phyloP scores from a whole-genome alignment of 2,888 invertebrate genomes.

The Steinernema carpocapsae region DNA sequence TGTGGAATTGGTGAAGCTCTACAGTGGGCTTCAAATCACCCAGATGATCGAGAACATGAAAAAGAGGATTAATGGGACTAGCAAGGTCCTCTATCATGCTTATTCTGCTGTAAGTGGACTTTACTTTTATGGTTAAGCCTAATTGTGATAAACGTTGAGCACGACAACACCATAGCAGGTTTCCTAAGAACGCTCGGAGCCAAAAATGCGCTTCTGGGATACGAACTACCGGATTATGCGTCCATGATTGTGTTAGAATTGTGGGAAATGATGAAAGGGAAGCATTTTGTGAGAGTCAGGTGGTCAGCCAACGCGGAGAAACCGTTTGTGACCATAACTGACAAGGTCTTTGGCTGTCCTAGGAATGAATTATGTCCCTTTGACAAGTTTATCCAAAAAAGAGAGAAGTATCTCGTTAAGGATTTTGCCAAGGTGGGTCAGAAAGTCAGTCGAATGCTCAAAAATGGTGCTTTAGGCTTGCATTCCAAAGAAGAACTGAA shows the following conservation, averaged over 20 bases:
- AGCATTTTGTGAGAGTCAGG: background rate
- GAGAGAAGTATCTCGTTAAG: background rate
- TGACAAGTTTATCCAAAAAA: background rate
- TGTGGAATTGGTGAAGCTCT: constrained; percentile 2
- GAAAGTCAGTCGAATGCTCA: too few species aligned
- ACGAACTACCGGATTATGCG: constrained; percentile 39
- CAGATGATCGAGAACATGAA: constrained; percentile 1
- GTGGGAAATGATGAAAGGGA: constrained; percentile 35
- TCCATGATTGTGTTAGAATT: constrained; percentile 38
- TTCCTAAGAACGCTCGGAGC: constrained; percentile 38
- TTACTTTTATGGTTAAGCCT: too few species aligned
- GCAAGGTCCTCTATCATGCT: background rate
- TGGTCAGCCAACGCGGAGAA: background rate
- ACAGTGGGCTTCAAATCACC: constrained; percentile 3
- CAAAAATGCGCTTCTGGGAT: constrained; percentile 34
- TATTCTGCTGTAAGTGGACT: constrained; percentile 21
- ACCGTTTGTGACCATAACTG: background rate
- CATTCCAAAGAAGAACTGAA: too few species aligned
- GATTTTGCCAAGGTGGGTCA: background rate
- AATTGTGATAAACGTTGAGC: constrained; percentile 13
- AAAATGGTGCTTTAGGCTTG: too few species aligned
- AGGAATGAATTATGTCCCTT: background rate
- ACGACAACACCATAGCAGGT: constrained; percentile 40
- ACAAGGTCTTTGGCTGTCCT: background rate
- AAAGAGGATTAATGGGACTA: background rate